Evolutionary conservation across 2,113 vertebrate genomes (phyloP).

Genomic region (Neolamprologus longior): DNA sequence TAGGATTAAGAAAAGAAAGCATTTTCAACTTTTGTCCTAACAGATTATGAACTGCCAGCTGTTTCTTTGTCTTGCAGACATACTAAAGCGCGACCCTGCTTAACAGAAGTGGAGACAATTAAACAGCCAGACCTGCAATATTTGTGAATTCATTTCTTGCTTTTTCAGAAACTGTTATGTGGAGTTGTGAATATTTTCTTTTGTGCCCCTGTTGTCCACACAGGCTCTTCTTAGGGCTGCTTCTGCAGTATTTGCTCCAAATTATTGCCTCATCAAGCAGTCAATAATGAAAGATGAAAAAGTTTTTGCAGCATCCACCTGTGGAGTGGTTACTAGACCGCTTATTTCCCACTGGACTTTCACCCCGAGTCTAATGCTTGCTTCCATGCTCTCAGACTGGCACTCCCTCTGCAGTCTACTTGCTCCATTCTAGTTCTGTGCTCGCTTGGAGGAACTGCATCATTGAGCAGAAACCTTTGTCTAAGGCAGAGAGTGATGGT

Average conservation of each 20-base stretch:
- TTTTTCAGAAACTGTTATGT: neutral
- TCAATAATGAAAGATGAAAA: neutral
- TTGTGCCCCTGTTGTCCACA: neutral
- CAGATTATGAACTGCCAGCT: conserved; percentile 34
- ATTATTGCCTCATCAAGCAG: neutral
- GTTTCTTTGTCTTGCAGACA: neutral
- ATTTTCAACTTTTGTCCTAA: conserved; percentile 36
- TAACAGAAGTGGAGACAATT: conserved; percentile 3
- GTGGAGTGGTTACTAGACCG: neutral
- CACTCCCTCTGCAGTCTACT: neutral
- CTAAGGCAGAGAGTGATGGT: neutral
- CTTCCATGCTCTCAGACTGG: neutral
- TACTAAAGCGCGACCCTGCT: conserved; percentile 22
- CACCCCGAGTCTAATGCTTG: neutral
- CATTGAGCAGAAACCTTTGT: neutral
- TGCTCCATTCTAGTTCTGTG: neutral
- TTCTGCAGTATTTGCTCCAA: neutral
- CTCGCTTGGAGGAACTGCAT: neutral
- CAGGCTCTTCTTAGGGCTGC: neutral
- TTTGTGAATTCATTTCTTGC: conserved; percentile 8
- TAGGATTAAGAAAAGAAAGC: conserved; percentile 51
- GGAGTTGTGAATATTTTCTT: neutral
- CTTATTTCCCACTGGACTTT: neutral
- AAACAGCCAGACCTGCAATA: conserved; percentile 9
- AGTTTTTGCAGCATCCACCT: neutral